These are phyloP conservation scores for Cotesia glomerata DNA, from an alignment of 1,140 invertebrate genomes.

Conservation along the genomic window DNA sequence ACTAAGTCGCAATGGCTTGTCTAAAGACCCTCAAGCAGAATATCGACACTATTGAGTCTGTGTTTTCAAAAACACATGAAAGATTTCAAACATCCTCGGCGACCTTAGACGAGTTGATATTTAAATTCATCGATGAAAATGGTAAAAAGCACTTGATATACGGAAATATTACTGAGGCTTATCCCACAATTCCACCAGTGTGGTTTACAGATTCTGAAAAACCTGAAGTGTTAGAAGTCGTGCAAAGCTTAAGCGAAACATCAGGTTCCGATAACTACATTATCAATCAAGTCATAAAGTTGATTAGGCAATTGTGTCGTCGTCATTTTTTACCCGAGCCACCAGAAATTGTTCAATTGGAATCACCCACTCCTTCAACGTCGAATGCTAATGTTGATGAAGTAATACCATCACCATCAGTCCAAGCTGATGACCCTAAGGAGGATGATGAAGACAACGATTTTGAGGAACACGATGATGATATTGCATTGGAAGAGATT, in stretches of 20 bases:
- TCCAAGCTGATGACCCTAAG: constrained; percentile 65
- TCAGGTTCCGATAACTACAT: constrained; percentile 94
- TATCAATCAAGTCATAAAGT: constrained; percentile 86
- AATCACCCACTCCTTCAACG: constrained; percentile 59
- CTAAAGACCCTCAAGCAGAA: constrained; percentile 96
- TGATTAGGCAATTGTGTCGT: constrained; percentile 88
- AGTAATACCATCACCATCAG: constrained; percentile 46
- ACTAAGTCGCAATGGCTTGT: constrained; percentile 82
- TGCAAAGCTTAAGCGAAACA: constrained; percentile 92
- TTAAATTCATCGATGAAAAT: constrained; percentile 92
- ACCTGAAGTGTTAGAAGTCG: constrained; percentile 89
- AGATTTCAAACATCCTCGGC: constrained; percentile 96
- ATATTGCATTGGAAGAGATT: constrained; percentile 89
- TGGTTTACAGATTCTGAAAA: constrained; percentile 99
- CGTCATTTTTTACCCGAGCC: constrained; percentile 84
- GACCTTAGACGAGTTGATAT: constrained; percentile 96
- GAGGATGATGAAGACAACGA: constrained; percentile 64
- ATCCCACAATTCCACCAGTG: constrained; percentile 94
- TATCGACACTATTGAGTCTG: constrained; percentile 93
- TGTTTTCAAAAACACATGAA: constrained; percentile 95
- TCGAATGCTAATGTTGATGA: constrained; percentile 58
- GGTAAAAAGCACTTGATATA: constrained; percentile 96
- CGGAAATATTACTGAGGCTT: constrained; percentile 98
- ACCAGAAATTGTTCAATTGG: constrained; percentile 81
- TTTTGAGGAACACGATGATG: constrained; percentile 82